These are phyloP conservation scores for Anolis sagrei DNA, from an alignment of 2,113 vertebrate species.

Conservation along the genomic window DNA sequence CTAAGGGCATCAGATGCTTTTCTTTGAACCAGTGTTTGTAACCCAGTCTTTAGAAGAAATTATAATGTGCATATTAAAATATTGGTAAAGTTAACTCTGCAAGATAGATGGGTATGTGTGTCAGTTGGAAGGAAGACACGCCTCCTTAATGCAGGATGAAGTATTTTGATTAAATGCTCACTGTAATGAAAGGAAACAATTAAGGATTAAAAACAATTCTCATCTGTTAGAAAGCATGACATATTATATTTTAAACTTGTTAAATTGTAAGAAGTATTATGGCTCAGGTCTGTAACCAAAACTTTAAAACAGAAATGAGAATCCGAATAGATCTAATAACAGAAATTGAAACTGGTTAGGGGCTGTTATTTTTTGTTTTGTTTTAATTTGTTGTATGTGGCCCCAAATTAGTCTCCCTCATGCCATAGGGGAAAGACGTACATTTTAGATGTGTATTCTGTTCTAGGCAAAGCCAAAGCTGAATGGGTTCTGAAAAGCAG, in stretches of 20 bases:
- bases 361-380: too few relatives aligned
- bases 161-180: slow-evolving; percentile 3
- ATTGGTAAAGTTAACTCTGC: neutral
- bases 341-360: neutral
- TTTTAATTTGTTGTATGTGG: neutral
- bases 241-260: neutral
- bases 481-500: too few relatives aligned
- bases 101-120: neutral
- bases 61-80: neutral
- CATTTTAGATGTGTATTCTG: too few relatives aligned
- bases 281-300: neutral
- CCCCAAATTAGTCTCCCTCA: neutral
- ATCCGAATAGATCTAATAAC: too few relatives aligned
- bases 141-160: slow-evolving; percentile 20
- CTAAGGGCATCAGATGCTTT: neutral
- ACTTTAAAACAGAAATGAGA: neutral
- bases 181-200: slow-evolving; percentile 23
- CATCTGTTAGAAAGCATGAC: neutral
- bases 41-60: neutral
- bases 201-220: neutral
- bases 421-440: neutral
- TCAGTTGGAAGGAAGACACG: slow-evolving; percentile 5
- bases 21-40: neutral
- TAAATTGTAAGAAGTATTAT: neutral
- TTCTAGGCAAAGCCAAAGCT: too few relatives aligned